Conservation (phyloP, 2,797 vertebrate species). For the Moxostoma hubbsi region DNA sequence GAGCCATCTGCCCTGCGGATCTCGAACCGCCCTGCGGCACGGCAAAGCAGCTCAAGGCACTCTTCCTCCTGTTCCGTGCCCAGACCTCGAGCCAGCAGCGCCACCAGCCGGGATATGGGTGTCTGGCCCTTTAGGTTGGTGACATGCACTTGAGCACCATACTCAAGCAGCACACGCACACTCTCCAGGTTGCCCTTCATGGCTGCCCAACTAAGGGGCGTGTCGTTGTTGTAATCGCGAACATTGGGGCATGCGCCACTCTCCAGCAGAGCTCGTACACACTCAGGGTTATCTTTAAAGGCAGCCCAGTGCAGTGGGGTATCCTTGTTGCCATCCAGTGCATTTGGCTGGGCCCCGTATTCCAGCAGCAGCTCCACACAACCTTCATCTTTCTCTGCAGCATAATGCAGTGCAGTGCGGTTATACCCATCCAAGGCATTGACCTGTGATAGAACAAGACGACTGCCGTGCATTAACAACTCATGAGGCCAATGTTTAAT, state of each 20-base stretch:
- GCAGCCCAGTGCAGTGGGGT: constrained; percentile 97
- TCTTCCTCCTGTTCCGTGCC: constrained; percentile 92
- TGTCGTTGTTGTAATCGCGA: constrained; percentile 94
- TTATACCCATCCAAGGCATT: constrained; percentile 96
- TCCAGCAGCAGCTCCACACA: constrained; percentile 94
- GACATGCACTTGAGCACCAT: constrained; percentile 89
- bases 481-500: not conserved
- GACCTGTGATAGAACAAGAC: constrained; percentile 78
- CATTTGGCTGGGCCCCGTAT: constrained; percentile 90
- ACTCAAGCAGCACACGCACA: constrained; percentile 90
- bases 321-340: constrained; percentile 93
- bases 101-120: constrained; percentile 89
- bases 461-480: not conserved
- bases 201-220: constrained; percentile 95
- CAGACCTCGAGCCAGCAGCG: constrained; percentile 88
- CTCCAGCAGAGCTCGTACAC: constrained; percentile 88
- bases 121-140: constrained; percentile 94
- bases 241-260: constrained; percentile 87
- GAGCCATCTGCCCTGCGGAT: constrained; percentile 85
- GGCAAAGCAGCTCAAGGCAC: constrained; percentile 90
- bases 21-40: constrained; percentile 87
- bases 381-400: constrained; percentile 93
- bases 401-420: constrained; percentile 94
- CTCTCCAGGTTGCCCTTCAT: constrained; percentile 98
- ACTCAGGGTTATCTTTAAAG: constrained; percentile 95